These are phyloP conservation scores for Nerophis ophidion DNA, from an alignment of 2,113 vertebrate species.

Conservation along the genomic window DNA sequence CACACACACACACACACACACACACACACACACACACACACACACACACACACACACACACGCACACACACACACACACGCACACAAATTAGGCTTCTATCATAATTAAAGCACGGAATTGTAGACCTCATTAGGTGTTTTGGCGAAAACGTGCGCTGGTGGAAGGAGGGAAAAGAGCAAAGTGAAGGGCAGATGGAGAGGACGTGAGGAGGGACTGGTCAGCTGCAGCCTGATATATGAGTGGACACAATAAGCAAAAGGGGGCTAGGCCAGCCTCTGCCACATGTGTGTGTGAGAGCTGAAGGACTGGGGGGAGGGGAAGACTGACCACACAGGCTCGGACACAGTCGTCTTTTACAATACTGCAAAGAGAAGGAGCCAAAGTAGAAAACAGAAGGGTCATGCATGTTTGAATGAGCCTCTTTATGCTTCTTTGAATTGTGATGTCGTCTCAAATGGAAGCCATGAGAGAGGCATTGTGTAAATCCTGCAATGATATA, in stretches of 20 bases:
- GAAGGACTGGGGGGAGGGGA: slow-evolving; percentile 53
- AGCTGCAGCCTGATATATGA: slow-evolving; percentile 71
- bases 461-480: background rate
- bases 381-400: background rate
- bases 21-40: slow-evolving; percentile 11
- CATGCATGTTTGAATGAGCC: background rate
- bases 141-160: slow-evolving; percentile 13
- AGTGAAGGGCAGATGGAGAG: slow-evolving; percentile 63
- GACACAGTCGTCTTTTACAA: slow-evolving; percentile 45
- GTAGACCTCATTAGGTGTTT: slow-evolving; percentile 37
- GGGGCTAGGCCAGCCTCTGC: slow-evolving; percentile 50
- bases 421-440: background rate
- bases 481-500: background rate
- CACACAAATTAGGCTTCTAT: slow-evolving; percentile 25
- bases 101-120: slow-evolving; percentile 34
- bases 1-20: slow-evolving; percentile 19
- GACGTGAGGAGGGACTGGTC: slow-evolving; percentile 56
- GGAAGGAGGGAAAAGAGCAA: slow-evolving; percentile 39
- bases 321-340: slow-evolving; percentile 62
- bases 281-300: slow-evolving; percentile 46
- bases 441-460: background rate
- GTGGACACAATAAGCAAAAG: slow-evolving; percentile 69
- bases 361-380: slow-evolving; percentile 14
- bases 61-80: slow-evolving; percentile 22
- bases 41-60: slow-evolving; percentile 17